Base-by-base conservation (phyloP, 1,140 invertebrate genomes). In the Globodera rostochiensis region DNA sequence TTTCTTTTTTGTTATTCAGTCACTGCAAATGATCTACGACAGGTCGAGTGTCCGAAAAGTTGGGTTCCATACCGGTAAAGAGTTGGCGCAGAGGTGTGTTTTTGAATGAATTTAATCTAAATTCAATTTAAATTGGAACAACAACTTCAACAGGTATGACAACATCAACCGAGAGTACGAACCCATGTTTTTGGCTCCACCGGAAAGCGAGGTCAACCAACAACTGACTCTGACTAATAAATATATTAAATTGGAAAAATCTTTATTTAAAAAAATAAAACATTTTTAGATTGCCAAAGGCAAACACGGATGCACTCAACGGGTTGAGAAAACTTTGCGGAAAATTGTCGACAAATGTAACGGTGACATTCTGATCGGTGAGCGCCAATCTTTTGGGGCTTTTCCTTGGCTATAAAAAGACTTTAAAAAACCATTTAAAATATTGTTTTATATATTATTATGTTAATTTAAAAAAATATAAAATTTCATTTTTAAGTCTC, bases 111-210 rank as follows among this genome's bases (percentile, higher is more conserved):
- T 11, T 6, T 19, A 64, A 13, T 13, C 15, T 4, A 64, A 13
- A 15, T 64, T 64, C 19, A 15, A 60, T 15, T 19, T 15, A 36
- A 36, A 36, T 36, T 36, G 36, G 3, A 25, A 25, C 11, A 15
- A 15, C 13, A 64, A 15, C 13, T 19, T 66, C 8, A 13, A 47
- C 36, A 76, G 74, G 53, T 76, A 76, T 76, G 3, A 15, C 15
- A 60, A 60, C 49, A 76, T 76, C 8, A 76, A 76, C 66, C 0
- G 3, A 7, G 7, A 46, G 36, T 76, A 76, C 66, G 66, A 49
- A 13, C 74, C 74, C 5, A 64, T 76, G 47, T 76, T 53, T 47
- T 66, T 76, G 36, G 57, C 74, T 5, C 74, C 74, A 19, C 25
- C 47, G 5, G 74, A 76, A 46, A 46, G 19, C 7, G 74, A 76